phyloP scores from a whole-genome alignment of 92 coral and sea anemone species.

The Palythoa heliodiscus region DNA sequence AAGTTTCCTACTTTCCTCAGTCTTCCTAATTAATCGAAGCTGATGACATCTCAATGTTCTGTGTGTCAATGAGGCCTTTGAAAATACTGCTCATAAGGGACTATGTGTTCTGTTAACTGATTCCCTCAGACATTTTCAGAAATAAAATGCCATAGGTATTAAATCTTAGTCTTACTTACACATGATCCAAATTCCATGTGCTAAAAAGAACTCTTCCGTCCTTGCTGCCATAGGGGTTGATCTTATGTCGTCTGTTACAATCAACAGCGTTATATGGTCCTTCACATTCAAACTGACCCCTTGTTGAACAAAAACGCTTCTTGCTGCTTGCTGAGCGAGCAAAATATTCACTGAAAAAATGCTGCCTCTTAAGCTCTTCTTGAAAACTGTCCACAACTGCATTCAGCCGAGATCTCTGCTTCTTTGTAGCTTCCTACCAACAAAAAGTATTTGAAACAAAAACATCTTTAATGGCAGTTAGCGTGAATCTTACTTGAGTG shows the following conservation, averaged over 20 bases:
- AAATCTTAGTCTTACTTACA: slow-evolving; percentile 60
- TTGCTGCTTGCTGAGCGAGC: slow-evolving; percentile 67
- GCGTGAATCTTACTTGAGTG: no score
- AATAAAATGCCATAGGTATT: neutral
- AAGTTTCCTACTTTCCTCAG: no score
- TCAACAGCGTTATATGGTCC: slow-evolving; percentile 68
- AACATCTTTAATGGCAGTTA: neutral
- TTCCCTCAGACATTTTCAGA: no score
- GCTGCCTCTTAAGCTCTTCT: slow-evolving; percentile 64
- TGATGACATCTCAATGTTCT: no score
- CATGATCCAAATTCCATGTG: slow-evolving; percentile 98
- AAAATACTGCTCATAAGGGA: no score
- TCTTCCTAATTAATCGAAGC: no score
- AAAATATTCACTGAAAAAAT: slow-evolving; percentile 86
- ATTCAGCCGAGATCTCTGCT: slow-evolving; percentile 40
- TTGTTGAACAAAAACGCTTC: slow-evolving; percentile 73
- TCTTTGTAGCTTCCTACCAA: slow-evolving; percentile 37
- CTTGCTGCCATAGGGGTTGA: slow-evolving; percentile 95
- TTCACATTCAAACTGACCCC: slow-evolving; percentile 92
- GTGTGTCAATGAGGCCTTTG: no score
- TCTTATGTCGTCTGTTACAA: slow-evolving; percentile 77
- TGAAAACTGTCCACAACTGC: slow-evolving; percentile 64
- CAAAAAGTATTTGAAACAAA: neutral
- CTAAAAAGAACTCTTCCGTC: slow-evolving; percentile 88
- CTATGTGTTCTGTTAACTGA: no score